Base-by-base conservation (phyloP, 2,888 invertebrate species). In the Petrolisthes cinctipes region DNA sequence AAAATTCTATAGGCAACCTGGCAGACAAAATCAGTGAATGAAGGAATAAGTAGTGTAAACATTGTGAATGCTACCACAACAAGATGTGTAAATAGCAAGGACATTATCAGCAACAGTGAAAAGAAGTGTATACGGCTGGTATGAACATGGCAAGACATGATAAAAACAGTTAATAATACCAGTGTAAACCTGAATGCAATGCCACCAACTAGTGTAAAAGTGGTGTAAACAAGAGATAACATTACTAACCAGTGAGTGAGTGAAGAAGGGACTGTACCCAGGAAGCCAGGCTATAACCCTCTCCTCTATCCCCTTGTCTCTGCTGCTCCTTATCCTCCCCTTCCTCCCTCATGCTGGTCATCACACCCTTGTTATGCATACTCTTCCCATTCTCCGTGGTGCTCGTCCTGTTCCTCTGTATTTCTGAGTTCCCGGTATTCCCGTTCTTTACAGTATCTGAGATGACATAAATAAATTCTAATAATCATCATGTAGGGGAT, bases 211-310 rank as follows among this genome's bases (percentile, higher is more conserved):
- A 14, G 20, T 7, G 20, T 11, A 81, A 81, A 81, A 17, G n/a
- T 23, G 7, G 14, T 23, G 23, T 61, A 20, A 82, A 6, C 57
- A 6, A 66, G 51, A 81, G 6, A 4, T 23, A 68, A 20, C 20
- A 14, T 4, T 51, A 51, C 37, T 83, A 37, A 83, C 86, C 86
- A 20, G 86, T 86, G 56, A 79, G 79, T 11, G 86, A 83, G 61
- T 86, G 86, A 6, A 86, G 73, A n/a, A 86, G 81, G 11, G 86
- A 80, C 73, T 86, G 83, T 5, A 86, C 79, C 86, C 83, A 86
- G 0, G 86, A 83, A 23, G 80, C 51, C 54, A 85, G 5, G 37
- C 57, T 85, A 4, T 61, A 3, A 9, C 61, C 17, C 3, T 61
- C 11, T 17, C 61, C 61, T 17, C 3, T 17, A 1, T 61, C 61